Evolutionary conservation across 1,140 invertebrate genomes (phyloP).

Genomic region (Palaemon carinicauda): DNA sequence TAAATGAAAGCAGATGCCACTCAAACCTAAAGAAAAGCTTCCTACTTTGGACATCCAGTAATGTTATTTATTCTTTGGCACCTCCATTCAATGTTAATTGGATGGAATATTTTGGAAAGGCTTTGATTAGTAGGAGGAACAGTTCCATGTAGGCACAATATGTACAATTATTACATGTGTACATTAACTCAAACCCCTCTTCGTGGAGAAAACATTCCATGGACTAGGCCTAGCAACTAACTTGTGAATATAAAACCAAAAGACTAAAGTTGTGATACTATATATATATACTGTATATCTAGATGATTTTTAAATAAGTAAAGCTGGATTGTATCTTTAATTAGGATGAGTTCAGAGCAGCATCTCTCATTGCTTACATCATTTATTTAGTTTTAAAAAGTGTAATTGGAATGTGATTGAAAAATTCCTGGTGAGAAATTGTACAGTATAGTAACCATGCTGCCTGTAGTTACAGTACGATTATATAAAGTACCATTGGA

Average conservation of each 20-base stretch:
- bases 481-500: conserved; percentile 4
- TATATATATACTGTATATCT: conserved; percentile 41
- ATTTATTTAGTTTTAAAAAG: conserved; percentile 28
- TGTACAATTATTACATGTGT: too few species aligned
- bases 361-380: neutral
- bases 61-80: too few species aligned
- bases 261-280: conserved; percentile 45
- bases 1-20: neutral
- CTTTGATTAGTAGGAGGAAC: too few species aligned
- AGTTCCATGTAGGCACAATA: too few species aligned
- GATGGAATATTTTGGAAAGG: too few species aligned
- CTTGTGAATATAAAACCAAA: conserved; percentile 40
- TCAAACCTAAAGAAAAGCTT: too few species aligned
- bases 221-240: neutral
- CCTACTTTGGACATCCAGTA: too few species aligned
- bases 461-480: conserved; percentile 32
- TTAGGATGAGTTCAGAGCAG: conserved; percentile 19
- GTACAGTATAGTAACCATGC: conserved; percentile 30
- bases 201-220: conserved; percentile 16
- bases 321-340: neutral
- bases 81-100: too few species aligned
- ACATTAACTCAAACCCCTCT: too few species aligned
- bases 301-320: conserved; percentile 12
- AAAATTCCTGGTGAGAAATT: neutral
- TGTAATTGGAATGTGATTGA: conserved; percentile 3